Evolutionary conservation across 2,797 vertebrate genomes (phyloP), one percentile per base, ranked within the genome.

Genomic region (Eospalax fontanierii): DNA sequence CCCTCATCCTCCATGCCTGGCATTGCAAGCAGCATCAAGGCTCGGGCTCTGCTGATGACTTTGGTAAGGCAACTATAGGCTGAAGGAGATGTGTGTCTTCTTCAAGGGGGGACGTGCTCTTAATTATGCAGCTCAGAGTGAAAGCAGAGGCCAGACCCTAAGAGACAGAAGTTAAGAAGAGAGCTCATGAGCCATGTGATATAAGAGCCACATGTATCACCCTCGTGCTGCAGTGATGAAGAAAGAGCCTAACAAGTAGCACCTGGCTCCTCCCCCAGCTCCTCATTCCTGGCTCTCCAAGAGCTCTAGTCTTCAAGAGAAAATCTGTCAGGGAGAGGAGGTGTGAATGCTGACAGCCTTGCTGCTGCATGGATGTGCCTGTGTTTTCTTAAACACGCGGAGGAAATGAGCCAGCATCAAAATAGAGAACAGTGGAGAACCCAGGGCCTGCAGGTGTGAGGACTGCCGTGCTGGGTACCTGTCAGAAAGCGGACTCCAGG

Each of bases 401-500:
- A 61, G 96, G 94, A 97, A 97, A 96, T 75, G 94, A 97, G 95
- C 92, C 89, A 95, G 95, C 93, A 96, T 98, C 97, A 98, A 98
- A 98, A 98, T 94, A 98, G 97, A 97, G 78, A 57, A 95, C 97
- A 96, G 94, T 88, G 93, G 97, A 97, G 97, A 97, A 98, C 97
- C 76, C 85, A 89, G 95, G 97, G 96, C 14, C 90, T 94, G 96
- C 96, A 98, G 98, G 97, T 98, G 96, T 97, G 95, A 98, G 97
- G 95, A 96, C 97, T 96, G 93, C 91, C 92, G 94, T 93, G 97
- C 95, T 40, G 76, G 93, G 96, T 97, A 97, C 97, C 97, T 98
- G 96, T 98, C 97, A 95, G 97, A 97, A 98, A 98, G 98, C 97
- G 95, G 92, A 97, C 97, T 81, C 97, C 92, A 79, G 97, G 97